Base-by-base conservation (phyloP, 2,113 vertebrate genomes). In the Microcebus murinus region DNA sequence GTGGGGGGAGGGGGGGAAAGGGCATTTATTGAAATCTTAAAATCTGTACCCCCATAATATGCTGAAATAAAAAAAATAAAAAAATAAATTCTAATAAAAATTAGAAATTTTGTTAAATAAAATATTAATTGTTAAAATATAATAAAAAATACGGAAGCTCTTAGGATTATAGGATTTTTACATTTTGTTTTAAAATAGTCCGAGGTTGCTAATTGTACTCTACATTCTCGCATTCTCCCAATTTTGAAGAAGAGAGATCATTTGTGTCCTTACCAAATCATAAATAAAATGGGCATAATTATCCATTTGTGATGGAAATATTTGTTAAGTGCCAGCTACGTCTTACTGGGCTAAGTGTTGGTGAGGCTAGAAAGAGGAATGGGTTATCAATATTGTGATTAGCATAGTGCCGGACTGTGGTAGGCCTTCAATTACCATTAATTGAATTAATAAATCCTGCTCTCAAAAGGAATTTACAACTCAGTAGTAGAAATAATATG, bases 401-500 rank as follows among this genome's bases (percentile, higher is more conserved):
- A 71, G 68, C 74, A 23, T 31, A 77, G 42, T 31, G 36, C 25
- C 0, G 3, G 31, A 42, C n/a, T 67, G 48, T 20, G 63, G 80
- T 57, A 79, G 59, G 59, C 36, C 36, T 52, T 89, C 7, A 14
- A 9, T 21, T 85, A 68, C 77, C 50, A 42, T 34, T 74, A 59
- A 74, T 0, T 42, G 52, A 81, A 89, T 73, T 48, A 83, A 76
- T 70, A 77, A 84, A 86, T 57, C 10, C 14, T 71, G 21, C 45
- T 93, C 70, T 79, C 63, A 83, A 87, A 57, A 65, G 34, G 25
- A 67, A 90, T 83, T 73, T 88, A n/a, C 68, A 94, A 76, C 34
- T 71, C 52, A 18, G 39, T 59, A 31, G 63, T 25, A 71, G 57
- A 87, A 63, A 34, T 65, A 61, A 48, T 76, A 12, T 18, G 20